Percentiles rank a stretch among this genome's conserved stretches.
These are phyloP conservation scores for Bembecia ichneumoniformis DNA, from an alignment of 2,888 invertebrate genomes.

Conservation along the genomic window DNA sequence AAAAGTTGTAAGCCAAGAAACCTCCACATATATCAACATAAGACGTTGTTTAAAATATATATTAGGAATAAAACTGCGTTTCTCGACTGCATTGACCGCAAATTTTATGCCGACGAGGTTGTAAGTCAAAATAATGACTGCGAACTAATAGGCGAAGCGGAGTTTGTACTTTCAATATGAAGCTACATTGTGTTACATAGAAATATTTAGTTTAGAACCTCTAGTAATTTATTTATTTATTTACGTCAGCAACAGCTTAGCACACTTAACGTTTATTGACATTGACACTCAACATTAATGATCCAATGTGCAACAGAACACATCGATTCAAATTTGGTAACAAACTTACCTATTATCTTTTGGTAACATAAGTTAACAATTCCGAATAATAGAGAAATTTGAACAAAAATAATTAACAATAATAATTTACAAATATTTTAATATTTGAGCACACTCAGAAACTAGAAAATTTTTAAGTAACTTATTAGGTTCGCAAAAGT, in stretches of 20 bases:
- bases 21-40: slow-evolving; percentile 43
- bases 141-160: slow-evolving; percentile 34
- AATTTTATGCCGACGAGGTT: slow-evolving; percentile 48
- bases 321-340: background rate
- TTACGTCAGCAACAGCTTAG: no score
- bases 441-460: no score
- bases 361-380: no score
- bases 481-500: no score
- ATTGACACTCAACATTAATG: background rate
- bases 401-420: no score
- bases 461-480: no score
- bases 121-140: slow-evolving; percentile 70
- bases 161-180: background rate
- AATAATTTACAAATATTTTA: no score
- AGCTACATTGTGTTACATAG: background rate
- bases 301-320: background rate
- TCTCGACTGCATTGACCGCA: slow-evolving; percentile 62
- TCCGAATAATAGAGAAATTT: no score
- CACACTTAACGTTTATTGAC: no score
- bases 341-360: no score
- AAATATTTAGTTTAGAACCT: background rate
- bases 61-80: slow-evolving; percentile 57
- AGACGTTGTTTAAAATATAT: slow-evolving; percentile 48
- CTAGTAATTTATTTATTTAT: background rate
- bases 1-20: slow-evolving; percentile 23